Evolutionary conservation across 2,113 vertebrate species (phyloP).

Genomic region (Tamias sibiricus): DNA sequence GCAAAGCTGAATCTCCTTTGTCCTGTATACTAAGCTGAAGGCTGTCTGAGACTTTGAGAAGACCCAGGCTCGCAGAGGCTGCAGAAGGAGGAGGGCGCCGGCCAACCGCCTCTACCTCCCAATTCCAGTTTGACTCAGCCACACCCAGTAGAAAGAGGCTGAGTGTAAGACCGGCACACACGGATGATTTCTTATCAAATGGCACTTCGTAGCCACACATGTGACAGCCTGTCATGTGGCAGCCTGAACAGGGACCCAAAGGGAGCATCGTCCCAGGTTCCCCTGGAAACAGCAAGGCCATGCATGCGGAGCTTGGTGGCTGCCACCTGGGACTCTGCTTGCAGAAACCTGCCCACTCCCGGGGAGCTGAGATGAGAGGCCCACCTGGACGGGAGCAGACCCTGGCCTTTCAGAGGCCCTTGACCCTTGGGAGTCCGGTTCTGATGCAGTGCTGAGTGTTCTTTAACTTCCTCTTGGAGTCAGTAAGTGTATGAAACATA

Average conservation of each 20-base stretch:
- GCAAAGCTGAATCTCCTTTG: neutral
- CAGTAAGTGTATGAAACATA: constrained; percentile 22
- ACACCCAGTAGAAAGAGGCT: neutral
- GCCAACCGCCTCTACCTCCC: no score
- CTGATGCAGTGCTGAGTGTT: constrained; percentile 41
- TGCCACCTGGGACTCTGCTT: neutral
- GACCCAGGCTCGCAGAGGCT: neutral
- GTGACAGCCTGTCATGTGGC: neutral
- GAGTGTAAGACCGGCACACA: neutral
- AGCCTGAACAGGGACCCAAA: neutral
- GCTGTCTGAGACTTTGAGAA: neutral
- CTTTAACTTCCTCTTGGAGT: constrained; percentile 48
- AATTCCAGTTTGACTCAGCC: neutral
- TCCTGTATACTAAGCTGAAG: neutral
- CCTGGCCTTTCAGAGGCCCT: constrained; percentile 58
- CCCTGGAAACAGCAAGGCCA: neutral
- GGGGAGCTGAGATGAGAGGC: constrained; percentile 40
- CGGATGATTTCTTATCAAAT: neutral
- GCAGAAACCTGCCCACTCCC: neutral
- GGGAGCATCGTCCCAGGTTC: neutral
- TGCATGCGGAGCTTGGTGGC: neutral
- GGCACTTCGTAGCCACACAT: neutral
- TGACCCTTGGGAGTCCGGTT: constrained; percentile 42
- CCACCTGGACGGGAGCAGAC: neutral
- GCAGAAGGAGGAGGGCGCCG: neutral